These are phyloP conservation scores for Drosophila colorata DNA, from an alignment of 2,888 invertebrate species.

Conservation along the genomic window DNA sequence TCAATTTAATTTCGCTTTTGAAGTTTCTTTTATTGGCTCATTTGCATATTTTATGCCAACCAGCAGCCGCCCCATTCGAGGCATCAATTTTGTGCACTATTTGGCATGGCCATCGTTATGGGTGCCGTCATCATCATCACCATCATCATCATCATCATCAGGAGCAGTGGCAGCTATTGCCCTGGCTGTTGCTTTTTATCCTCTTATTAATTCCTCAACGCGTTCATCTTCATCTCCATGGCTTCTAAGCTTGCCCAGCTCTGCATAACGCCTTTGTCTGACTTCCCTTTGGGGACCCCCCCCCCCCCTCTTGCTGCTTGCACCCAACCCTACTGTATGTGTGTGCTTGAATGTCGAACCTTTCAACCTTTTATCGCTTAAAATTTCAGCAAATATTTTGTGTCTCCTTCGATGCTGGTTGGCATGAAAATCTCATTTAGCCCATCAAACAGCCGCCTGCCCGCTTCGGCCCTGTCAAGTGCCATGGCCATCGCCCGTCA, in stretches of 20 bases:
- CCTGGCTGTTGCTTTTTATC: constrained; percentile 33
- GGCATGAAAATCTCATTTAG: constrained; percentile 67
- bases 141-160: constrained; percentile 15
- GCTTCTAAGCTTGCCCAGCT: constrained; percentile 57
- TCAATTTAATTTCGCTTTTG: constrained; percentile 53
- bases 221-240: constrained; percentile 72
- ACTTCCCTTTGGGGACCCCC: background rate
- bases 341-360: constrained; percentile 47
- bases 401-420: constrained; percentile 28
- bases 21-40: constrained; percentile 52
- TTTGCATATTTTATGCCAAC: constrained; percentile 48
- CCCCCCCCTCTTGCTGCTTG: background rate
- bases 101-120: constrained; percentile 32
- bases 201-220: constrained; percentile 70
- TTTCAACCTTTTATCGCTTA: constrained; percentile 72
- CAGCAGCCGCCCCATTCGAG: background rate
- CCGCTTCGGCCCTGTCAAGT: constrained; percentile 35
- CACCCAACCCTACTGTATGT: background rate
- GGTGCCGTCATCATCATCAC: constrained; percentile 6
- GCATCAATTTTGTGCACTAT: constrained; percentile 37
- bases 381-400: constrained; percentile 69
- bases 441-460: constrained; percentile 35
- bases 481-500: constrained; percentile 47
- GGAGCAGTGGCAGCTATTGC: constrained; percentile 15
- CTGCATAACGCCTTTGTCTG: constrained; percentile 30